Evolutionary conservation across 2,797 vertebrate genomes (phyloP), one percentile per base, ranked within the genome.

Genomic region (Pipistrellus kuhlii): DNA sequence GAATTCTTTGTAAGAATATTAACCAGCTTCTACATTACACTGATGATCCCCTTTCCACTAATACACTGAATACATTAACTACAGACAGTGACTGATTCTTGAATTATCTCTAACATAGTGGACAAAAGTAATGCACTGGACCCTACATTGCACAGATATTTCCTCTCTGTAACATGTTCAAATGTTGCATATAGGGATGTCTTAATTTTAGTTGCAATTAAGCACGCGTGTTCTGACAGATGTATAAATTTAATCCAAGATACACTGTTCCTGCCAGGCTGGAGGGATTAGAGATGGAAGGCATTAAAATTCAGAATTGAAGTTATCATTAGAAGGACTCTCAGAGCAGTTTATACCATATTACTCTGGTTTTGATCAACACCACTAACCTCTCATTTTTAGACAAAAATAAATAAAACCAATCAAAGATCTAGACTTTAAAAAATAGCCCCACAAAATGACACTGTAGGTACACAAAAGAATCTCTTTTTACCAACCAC

Each of bases 1-100:
- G 96, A 97, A 97, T 94, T 96, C 66, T 96, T 82, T 86, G 96
- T 95, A 97, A 91, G 86, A 97, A 97, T 96, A 96, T 96, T 95
- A 97, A 97, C 94, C 82, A 97, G 94, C 94, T 95, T 96, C 95
- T 96, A 96, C 94, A 97, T 97, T 94, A 97, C 84, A 48, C 59
- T 89, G 59, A 88, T n/a, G 57, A 57, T 23, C 5, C 38, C 41
- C 32, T n/a, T 15, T 51, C 93, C 44, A 72, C 75, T 85, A 95
- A 94, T 38, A 94, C n/a, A 38, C 23, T 53, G 87, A 96, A 85
- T 93, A 86, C 51, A 94, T 97, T 95, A 97, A 93, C 46, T 93
- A 18, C 69, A 93, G 94, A 95, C 59, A 95, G 41, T 85, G 95
- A 97, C 96, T 59, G 68, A 78, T 78, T 90, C 46, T 93, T 94